phyloP scores from a whole-genome alignment of 2,113 vertebrate species.

The Ptyas mucosa region DNA sequence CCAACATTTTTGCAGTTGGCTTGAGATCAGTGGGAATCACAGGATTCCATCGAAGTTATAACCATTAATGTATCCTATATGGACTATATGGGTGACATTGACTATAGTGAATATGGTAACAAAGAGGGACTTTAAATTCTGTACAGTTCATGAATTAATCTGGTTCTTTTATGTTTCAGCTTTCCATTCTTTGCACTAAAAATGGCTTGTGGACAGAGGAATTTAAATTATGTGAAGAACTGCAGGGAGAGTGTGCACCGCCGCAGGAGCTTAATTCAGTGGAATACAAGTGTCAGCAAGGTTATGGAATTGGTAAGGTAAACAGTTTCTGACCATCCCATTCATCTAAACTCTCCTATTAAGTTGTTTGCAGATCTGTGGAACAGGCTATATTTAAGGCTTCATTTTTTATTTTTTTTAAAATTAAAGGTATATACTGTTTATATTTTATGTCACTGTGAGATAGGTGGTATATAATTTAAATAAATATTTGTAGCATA shows the following conservation, averaged over 20 bases:
- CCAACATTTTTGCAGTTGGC: background rate
- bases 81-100: background rate
- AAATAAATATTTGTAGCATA: background rate
- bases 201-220: conserved; percentile 85
- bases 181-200: conserved; percentile 82
- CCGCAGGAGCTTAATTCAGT: conserved; percentile 77
- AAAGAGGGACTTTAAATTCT: fast-evolving
- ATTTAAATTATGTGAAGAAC: conserved; percentile 81
- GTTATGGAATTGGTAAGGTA: conserved; percentile 79
- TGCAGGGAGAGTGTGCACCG: conserved; percentile 77
- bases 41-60: background rate
- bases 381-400: background rate
- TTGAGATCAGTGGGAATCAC: background rate
- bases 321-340: background rate
- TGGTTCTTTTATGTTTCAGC: conserved; percentile 62
- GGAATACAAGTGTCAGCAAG: conserved; percentile 87
- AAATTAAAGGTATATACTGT: background rate
- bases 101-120: background rate
- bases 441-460: background rate
- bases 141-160: fast-evolving
- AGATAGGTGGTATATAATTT: background rate
- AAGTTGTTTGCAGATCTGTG: background rate
- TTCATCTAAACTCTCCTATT: background rate
- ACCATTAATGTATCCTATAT: background rate
- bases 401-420: background rate